Base-by-base conservation (phyloP, 2,888 invertebrate genomes). In the Mantis religiosa region DNA sequence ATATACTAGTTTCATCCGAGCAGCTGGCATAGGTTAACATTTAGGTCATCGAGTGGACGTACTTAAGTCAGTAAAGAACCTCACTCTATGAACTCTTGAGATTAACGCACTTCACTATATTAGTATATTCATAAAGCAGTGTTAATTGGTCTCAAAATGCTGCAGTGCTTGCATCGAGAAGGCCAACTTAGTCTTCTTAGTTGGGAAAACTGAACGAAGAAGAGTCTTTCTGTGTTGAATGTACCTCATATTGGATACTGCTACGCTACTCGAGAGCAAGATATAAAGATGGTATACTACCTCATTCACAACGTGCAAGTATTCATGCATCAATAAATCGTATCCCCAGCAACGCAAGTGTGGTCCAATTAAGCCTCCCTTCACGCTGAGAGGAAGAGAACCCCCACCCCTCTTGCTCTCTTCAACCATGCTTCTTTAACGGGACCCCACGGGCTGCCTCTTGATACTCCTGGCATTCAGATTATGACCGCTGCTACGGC, bases 261-360 rank as follows among this genome's bases (percentile, higher is more conserved):
- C 54, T 54, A 20, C 20, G 54, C n/a, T 87, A 30, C 81, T 82
- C 20, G 28, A 86, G 81, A 27, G 71, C 86, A 86, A 81, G n/a
- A 30, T 82, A 87, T 87, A 28, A 34, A 82, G 87, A 41, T 71
- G 54, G 54, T 71, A 71, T 71, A 71, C 54, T 82, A 34, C 82
- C 82, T 25, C 27, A 85, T 47, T 85, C 85, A 85, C 28, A 15
- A 47, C 47, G 47, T 85, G 41, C 47, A 85, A 85, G 47, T 47
- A 82, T 87, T 87, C 87, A 87, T 87, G 87, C 82, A 82, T 34
- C 87, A 87, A 82, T 87, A 87, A 87, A 87, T 87, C 87, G 87
- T 82, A 87, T 34, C 82, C 54, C 82, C 20, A 27, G 34, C 34
- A 87, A 34, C n/a, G 87, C 82, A 87, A 87, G 87, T 87, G 87